A percentile compares a stretch with the other conserved stretches of the same genome.
Conservation (phyloP, 2,888 invertebrate genomes). For the Scaptomyza tumidula region DNA sequence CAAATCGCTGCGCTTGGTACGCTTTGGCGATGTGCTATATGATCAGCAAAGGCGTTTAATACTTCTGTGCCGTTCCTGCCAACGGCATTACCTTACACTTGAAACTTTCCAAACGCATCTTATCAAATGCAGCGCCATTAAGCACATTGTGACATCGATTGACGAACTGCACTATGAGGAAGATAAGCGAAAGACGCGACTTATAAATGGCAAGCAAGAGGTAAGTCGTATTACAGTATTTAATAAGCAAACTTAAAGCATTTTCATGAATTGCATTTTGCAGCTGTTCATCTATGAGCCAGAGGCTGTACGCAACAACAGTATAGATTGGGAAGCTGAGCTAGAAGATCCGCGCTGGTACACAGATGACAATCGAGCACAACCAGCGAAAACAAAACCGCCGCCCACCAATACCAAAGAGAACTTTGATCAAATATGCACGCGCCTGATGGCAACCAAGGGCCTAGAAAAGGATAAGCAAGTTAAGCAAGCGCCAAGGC, state of each 20-base stretch:
- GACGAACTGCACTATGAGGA: slow-evolving; percentile 58
- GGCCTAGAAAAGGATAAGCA: background rate
- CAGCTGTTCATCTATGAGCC: slow-evolving; percentile 74
- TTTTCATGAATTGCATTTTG: background rate
- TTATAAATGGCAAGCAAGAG: slow-evolving; percentile 66
- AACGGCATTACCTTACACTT: slow-evolving; percentile 59
- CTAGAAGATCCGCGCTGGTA: slow-evolving; percentile 81
- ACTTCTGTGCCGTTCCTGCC: slow-evolving; percentile 71
- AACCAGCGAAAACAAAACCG: slow-evolving; percentile 44
- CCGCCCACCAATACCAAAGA: slow-evolving; percentile 69
- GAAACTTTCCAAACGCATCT: slow-evolving; percentile 69
- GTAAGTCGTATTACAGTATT: slow-evolving; percentile 29
- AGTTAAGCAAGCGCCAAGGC: background rate
- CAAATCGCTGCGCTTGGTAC: slow-evolving; percentile 61
- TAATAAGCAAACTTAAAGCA: background rate
- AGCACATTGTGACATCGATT: slow-evolving; percentile 48
- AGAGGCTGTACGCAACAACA: slow-evolving; percentile 56
- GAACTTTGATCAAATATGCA: slow-evolving; percentile 45
- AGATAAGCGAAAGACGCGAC: slow-evolving; percentile 49
- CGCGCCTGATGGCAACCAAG: background rate
- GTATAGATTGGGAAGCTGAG: slow-evolving; percentile 76
- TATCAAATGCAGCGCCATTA: slow-evolving; percentile 57
- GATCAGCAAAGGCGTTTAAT: slow-evolving; percentile 72
- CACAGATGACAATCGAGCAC: slow-evolving; percentile 33
- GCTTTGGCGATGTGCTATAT: slow-evolving; percentile 71